These are phyloP conservation scores for Poeciliopsis retropinna DNA, from an alignment of 2,113 vertebrate species.

Conservation along the genomic window DNA sequence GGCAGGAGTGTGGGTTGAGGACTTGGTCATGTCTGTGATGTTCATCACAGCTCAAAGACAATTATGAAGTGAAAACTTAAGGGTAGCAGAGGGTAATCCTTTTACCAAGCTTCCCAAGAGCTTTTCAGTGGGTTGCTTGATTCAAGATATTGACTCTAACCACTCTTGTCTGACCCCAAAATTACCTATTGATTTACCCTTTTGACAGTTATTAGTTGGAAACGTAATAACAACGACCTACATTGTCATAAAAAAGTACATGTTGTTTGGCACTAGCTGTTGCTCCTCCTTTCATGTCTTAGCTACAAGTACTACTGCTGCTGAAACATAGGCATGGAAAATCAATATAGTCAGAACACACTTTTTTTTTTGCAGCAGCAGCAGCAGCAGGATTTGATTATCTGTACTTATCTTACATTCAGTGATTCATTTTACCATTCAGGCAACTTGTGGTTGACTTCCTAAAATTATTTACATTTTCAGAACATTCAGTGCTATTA, in stretches of 20 bases:
- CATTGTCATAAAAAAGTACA: constrained; percentile 72
- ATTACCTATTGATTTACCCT: constrained; percentile 82
- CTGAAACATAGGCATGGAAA: constrained; percentile 31
- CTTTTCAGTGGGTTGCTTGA: constrained; percentile 58
- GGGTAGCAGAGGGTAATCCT: constrained; percentile 77
- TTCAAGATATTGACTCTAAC: constrained; percentile 72
- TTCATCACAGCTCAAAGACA: constrained; percentile 77
- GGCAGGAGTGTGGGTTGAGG: constrained; percentile 54
- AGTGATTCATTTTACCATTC: neutral
- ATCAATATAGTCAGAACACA: constrained; percentile 51
- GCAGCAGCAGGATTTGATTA: neutral
- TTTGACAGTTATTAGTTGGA: constrained; percentile 79
- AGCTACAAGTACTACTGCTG: constrained; percentile 32
- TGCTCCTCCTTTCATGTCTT: constrained; percentile 41
- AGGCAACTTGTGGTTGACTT: no score
- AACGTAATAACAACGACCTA: constrained; percentile 78
- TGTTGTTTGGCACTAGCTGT: constrained; percentile 52
- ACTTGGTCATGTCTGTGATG: constrained; percentile 61
- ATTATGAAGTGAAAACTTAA: constrained; percentile 75
- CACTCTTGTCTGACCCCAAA: constrained; percentile 73
- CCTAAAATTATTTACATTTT: no score
- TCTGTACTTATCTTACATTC: neutral
- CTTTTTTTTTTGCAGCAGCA: constrained; percentile 5
- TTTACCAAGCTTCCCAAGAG: constrained; percentile 72
- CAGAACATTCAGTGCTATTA: no score